Base-by-base conservation (phyloP, 2,797 vertebrate genomes). In the Falco rusticolus region DNA sequence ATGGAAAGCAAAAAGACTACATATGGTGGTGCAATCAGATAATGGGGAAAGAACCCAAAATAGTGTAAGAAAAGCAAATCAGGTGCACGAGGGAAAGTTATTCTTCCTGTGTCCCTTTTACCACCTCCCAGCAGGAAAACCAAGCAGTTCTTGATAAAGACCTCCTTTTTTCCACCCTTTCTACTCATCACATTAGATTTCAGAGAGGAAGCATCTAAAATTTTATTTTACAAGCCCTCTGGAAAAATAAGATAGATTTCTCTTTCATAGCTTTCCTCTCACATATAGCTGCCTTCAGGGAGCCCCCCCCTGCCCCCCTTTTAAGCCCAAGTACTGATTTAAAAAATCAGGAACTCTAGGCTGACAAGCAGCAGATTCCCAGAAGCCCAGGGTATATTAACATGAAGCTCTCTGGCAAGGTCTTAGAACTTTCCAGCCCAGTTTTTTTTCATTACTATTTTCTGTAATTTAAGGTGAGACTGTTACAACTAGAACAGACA, bases 381-480 rank as follows among this genome's bases (percentile, higher is more conserved):
- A 80, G 72, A 93, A 93, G 77, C 28, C 61, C 25, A 21, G 10
- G 10, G 6, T 87, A 61, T 68, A 92, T 70, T 60, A 93, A 97
- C 53, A 91, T 64, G 79, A 94, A 97, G 59, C 57, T 95, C 64
- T 93, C 70, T 51, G 70, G 65, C 54, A 90, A 96, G 92, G 83
- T 34, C 51, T 82, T 45, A 61, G 61, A 96, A 84, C 29, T 90
- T 84, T 66, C 37, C 74, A 87, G 63, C 15, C 39, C 45, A 13
- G 4, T 51, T 14, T n/a, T 48, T 43, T 71, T 33, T 26, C 15
- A 41, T 41, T 71, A 39, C 53, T 68, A 65, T 60, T 85, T 97
- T 79, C 87, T 93, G 64, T 93, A 91, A 89, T 61, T 92, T 54
- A 89, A 94, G 37, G 72, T 93, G 89, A 96, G 95, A 87, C 65